These are phyloP conservation scores for Crocidura indochinensis DNA, from an alignment of 2,797 vertebrate genomes.

Conservation along the genomic window DNA sequence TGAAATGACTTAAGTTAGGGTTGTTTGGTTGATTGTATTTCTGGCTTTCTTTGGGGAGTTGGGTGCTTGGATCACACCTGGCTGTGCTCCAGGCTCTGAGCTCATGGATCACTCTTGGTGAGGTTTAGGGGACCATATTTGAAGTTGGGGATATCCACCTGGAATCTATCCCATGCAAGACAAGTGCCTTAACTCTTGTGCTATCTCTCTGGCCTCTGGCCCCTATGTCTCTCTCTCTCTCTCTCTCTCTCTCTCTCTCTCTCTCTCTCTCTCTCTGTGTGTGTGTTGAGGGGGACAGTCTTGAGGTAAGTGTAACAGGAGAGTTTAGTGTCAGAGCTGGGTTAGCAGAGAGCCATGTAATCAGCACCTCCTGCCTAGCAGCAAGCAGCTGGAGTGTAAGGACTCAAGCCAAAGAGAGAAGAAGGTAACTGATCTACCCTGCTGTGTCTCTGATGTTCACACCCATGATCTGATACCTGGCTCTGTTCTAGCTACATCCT, in stretches of 20 bases:
- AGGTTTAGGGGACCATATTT: no score
- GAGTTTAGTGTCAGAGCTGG: not conserved
- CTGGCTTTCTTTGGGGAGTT: no score
- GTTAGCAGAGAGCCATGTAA: not conserved
- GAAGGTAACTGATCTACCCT: conserved; percentile 52
- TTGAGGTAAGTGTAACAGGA: not conserved
- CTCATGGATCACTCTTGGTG: no score
- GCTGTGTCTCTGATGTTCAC: not conserved
- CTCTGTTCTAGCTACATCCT: conserved; percentile 3
- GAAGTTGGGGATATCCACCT: not conserved
- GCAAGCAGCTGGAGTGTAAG: conserved; percentile 1
- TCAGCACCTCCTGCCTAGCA: conserved; percentile 32
- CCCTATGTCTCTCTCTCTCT: not conserved
- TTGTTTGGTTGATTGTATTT: not conserved
- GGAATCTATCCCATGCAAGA: no score
- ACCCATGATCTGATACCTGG: conserved; percentile 66
- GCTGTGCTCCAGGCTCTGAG: no score
- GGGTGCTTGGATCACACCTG: no score
- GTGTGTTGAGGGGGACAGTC: not conserved
- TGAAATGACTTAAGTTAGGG: not conserved
- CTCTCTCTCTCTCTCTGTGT: not conserved
- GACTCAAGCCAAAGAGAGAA: not conserved
- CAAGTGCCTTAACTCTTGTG: no score
- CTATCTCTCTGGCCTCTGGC: no score
- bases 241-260: not conserved